Base-by-base conservation (phyloP, 1,140 invertebrate genomes). In the Rhysida immarginata region DNA sequence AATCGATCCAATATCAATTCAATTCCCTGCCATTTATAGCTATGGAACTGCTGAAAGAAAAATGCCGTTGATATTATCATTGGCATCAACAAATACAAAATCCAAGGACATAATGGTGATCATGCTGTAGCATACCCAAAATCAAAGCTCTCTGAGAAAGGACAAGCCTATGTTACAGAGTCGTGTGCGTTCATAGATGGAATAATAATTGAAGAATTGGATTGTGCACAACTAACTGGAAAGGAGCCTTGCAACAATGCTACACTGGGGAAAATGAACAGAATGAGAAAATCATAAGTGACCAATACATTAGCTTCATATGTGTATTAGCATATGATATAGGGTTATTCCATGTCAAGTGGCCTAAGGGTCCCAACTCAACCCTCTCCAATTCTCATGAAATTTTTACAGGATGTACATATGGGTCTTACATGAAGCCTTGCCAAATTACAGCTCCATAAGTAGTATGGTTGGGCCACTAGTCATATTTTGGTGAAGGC, bases 141-240 rank as follows among this genome's bases (percentile, higher is more conserved):
- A 14, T 11, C 13, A 27, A 52, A 51, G 21, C 29, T 58, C 16
- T 59, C 61, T 52, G 48, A 49, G 14, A 53, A 35, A 46, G 58
- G 54, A 14, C 54, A 62, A 50, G 54, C 58, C n/a, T 61, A 62
- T 49, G 56, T 59, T 8, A 53, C 60, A 11, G 18, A 61, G 60
- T 50, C 26, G 59, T 20, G 59, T 60, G n/a, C 48, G 35, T 52
- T 46, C 20, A 26, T 61, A 52, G 20, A 58, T 27, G 54, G 53
- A 45, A 11, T 61, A 51, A 41, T 25, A 27, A 54, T 58, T 18
- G 26, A 54, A 25, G 59, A 29, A 11, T 26, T 61, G 24, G 56
- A 61, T 53, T 53, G 52, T 45, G 23, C 20, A 26, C 56, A 56
- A 58, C 48, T 59, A 3, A 45, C 54, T 43, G 25, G 57, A 26